phyloP scores from a whole-genome alignment of 1,140 invertebrate species.

The Goniozus legneri region DNA sequence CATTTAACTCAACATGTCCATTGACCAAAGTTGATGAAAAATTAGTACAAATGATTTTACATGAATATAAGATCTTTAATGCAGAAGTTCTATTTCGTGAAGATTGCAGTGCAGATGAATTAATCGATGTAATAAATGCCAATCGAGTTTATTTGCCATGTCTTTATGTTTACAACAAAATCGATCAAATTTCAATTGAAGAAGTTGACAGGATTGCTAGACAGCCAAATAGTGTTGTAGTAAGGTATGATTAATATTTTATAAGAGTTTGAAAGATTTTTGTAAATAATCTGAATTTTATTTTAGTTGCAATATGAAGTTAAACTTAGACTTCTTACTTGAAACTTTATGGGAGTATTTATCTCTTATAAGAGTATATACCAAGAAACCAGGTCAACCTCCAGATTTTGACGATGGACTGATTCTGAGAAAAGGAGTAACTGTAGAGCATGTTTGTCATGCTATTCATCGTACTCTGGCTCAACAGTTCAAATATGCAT shows the following conservation, averaged over 20 bases:
- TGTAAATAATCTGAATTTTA: conserved; percentile 15
- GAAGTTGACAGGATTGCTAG: conserved; percentile 95
- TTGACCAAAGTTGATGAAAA: conserved; percentile 95
- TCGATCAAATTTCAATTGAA: conserved; percentile 99
- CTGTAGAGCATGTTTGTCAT: conserved; percentile 96
- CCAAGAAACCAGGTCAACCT: conserved; percentile 95
- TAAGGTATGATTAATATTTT: conserved; percentile 65
- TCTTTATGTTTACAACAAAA: conserved; percentile 99
- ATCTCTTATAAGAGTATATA: conserved; percentile 93
- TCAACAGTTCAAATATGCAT: conserved; percentile 91
- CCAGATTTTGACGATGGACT: conserved; percentile 94
- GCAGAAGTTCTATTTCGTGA: conserved; percentile 96
- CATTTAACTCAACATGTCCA: conserved; percentile 95
- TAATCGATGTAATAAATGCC: conserved; percentile 98
- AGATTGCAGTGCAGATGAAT: conserved; percentile 92
- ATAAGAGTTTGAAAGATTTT: not conserved
- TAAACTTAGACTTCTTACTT: conserved; percentile 95
- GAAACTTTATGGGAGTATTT: conserved; percentile 93
- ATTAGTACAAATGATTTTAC: conserved; percentile 95
- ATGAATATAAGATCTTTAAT: conserved; percentile 99
- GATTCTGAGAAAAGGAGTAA: conserved; percentile 88
- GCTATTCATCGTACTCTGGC: conserved; percentile 91
- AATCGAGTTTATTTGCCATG: conserved; percentile 97
- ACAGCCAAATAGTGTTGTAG: conserved; percentile 87
- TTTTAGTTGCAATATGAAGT: conserved; percentile 96